These are phyloP conservation scores for Ametastegia equiseti DNA, from an alignment of 2,888 invertebrate genomes.

Conservation along the genomic window DNA sequence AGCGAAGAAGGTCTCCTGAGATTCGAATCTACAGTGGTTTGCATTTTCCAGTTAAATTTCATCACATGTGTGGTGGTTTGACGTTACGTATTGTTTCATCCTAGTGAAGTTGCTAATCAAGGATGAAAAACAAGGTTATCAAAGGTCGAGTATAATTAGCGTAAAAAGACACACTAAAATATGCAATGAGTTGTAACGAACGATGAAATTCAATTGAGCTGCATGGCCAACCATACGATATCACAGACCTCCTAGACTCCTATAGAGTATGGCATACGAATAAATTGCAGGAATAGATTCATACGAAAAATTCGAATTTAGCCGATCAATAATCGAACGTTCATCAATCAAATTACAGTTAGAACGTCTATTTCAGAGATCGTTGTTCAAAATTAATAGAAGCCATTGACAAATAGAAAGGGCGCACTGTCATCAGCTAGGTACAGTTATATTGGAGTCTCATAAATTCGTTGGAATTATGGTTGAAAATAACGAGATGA, in stretches of 20 bases:
- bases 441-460: not conserved
- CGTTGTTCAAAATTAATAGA: not conserved
- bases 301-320: not conserved
- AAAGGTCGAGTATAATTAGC: not conserved
- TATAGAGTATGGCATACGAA: no score
- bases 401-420: not conserved
- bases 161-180: not conserved
- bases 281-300: not conserved
- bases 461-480: not conserved
- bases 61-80: not conserved
- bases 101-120: not conserved
- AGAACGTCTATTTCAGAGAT: no score
- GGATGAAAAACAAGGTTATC: not conserved
- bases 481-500: not conserved
- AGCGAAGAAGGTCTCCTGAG: not conserved
- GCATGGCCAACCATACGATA: no score
- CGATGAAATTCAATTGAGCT: not conserved
- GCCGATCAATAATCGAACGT: not conserved
- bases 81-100: not conserved
- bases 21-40: not conserved
- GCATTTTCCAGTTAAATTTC: not conserved
- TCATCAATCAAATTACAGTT: not conserved
- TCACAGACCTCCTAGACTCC: no score
- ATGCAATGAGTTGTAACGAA: not conserved
- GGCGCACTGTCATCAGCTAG: not conserved